Percentiles rank a stretch among this genome's conserved stretches.
Conservation (phyloP, 2,113 vertebrate genomes). For the Esox niger region DNA sequence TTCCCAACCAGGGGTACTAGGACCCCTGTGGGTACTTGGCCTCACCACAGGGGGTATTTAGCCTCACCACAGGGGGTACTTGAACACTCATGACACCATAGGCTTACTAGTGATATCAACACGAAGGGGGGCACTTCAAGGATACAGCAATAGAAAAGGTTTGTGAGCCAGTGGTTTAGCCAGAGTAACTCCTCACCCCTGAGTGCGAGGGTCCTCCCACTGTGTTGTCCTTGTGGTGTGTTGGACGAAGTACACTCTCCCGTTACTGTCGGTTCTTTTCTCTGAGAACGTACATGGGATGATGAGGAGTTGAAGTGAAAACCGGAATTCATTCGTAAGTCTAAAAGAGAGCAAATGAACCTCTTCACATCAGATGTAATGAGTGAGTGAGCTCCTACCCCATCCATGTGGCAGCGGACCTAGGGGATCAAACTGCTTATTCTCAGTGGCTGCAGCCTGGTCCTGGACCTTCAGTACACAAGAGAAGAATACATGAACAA, state of each 20-base stretch:
- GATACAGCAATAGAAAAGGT: no score
- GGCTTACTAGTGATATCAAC: no score
- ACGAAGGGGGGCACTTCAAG: no score
- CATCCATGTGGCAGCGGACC: slow-evolving; percentile 92
- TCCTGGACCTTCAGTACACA: slow-evolving; percentile 80
- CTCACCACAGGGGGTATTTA: no score
- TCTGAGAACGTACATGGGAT: slow-evolving; percentile 65
- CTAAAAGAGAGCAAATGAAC: not conserved
- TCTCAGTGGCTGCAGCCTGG: slow-evolving; percentile 78
- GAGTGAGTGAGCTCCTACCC: slow-evolving; percentile 78
- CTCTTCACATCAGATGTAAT: not conserved
- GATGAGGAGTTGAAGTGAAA: not conserved
- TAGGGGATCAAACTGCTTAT: slow-evolving; percentile 95
- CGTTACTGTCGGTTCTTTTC: slow-evolving; percentile 91
- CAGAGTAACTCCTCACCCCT: slow-evolving; percentile 79
- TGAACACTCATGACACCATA: no score
- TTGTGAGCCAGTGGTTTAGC: no score
- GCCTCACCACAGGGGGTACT: no score
- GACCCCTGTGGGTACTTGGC: no score
- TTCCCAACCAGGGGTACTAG: no score
- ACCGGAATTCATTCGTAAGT: not conserved
- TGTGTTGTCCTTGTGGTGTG: slow-evolving; percentile 92
- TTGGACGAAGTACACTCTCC: slow-evolving; percentile 97
- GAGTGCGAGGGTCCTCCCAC: slow-evolving; percentile 95
- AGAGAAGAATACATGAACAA: not conserved